Base-by-base conservation (phyloP, 2,797 vertebrate species). In the Paedocypris micromegethes region DNA sequence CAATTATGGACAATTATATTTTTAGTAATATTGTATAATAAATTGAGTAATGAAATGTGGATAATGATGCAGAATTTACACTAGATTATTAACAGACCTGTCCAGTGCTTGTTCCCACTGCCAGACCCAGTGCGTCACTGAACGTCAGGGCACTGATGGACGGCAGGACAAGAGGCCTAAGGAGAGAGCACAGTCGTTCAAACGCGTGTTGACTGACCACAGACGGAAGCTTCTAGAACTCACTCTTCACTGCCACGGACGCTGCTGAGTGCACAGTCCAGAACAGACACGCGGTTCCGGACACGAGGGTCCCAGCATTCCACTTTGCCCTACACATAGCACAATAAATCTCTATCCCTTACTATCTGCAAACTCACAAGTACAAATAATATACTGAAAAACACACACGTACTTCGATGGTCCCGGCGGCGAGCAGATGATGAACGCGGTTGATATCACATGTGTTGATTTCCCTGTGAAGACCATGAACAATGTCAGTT, bases 291-390 rank as follows among this genome's bases (percentile, higher is more conserved):
- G 51, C 93, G 86, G 61, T 60, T 89, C 69, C 97, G 87, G 2
- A 88, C 87, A 54, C 97, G 90, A 7, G 96, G 96, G 79, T 99
- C 97, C 97, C 97, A 98, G 87, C 94, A 98, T 70, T 98, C 97
- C 4, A 99, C 94, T 66, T 89, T 90, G 6, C 97, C 97, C 96
- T 99, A 57, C 37, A 40, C 47, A 63, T 43, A 49, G n/a, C 39
- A 9, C 7, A 43, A 52, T 48, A 6, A 4, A 23, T 23, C 23
- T 23, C 23, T 23, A 23, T 23, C 23, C 23, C 23, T 23, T 23
- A 23, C 23, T 23, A 23, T 23, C 1, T 23, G 23, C 23, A 23
- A 23, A 23, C 23, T 1, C 23, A 23, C 23, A 23, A 23, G 23
- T 23, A 23, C 23, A 23, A 23, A 23, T 23, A 23, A 23, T 23